Conservation (phyloP, 2,797 vertebrate genomes). For the Sphenodon punctatus region DNA sequence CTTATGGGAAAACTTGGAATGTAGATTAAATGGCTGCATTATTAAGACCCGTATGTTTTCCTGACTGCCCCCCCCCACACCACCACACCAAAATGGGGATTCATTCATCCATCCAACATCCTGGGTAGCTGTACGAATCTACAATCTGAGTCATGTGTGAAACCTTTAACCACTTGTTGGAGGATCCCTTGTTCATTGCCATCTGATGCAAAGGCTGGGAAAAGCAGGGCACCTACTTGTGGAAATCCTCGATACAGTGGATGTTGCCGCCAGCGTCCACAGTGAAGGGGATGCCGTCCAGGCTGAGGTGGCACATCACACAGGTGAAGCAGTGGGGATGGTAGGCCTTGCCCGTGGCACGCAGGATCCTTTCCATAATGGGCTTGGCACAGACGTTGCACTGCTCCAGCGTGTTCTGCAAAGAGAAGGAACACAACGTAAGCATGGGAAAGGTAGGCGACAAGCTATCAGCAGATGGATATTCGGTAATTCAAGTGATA, state of each 20-base stretch:
- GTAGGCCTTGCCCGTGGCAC: slow-evolving; percentile 96
- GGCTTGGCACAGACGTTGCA: slow-evolving; percentile 94
- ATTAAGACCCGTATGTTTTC: too few species aligned
- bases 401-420: slow-evolving; percentile 94
- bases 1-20: too few species aligned
- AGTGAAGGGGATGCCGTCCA: slow-evolving; percentile 97
- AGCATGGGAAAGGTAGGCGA: neutral
- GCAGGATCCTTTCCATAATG: slow-evolving; percentile 97
- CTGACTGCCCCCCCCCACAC: too few species aligned
- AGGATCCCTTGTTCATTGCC: too few species aligned
- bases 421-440: neutral
- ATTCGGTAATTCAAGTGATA: too few species aligned
- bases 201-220: too few species aligned
- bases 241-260: slow-evolving; percentile 99
- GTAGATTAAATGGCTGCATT: too few species aligned
- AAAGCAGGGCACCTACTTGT: slow-evolving; percentile 82
- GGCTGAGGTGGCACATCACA: slow-evolving; percentile 92
- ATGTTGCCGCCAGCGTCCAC: slow-evolving; percentile 96
- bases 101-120: too few species aligned
- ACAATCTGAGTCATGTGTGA: too few species aligned
- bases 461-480: rapidly evolving
- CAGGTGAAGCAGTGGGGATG: slow-evolving; percentile 99
- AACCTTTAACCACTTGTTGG: too few species aligned
- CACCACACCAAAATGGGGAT: too few species aligned
- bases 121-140: too few species aligned